A percentile compares a stretch with the other conserved stretches of the same genome.
These are phyloP conservation scores for Phoenicopterus ruber DNA, from an alignment of 2,113 vertebrate genomes.

Conservation along the genomic window DNA sequence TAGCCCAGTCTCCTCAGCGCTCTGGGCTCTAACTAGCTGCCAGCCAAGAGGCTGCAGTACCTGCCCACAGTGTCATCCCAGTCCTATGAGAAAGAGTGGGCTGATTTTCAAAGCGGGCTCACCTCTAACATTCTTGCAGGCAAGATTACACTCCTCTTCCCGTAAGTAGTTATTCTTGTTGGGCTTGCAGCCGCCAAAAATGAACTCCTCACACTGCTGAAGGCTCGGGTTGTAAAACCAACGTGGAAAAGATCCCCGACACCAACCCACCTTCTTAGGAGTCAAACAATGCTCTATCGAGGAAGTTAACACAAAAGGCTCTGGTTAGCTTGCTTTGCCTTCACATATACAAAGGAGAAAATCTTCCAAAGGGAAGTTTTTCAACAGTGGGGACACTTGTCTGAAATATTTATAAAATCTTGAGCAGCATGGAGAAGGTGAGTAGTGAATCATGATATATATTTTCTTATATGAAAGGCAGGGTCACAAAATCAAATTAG, in stretches of 20 bases:
- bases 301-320: background rate
- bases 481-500: background rate
- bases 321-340: background rate
- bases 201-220: constrained; percentile 81
- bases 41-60: background rate
- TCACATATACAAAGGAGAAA: background rate
- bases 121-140: constrained; percentile 79
- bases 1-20: background rate
- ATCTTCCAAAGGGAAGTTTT: background rate
- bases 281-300: constrained; percentile 85
- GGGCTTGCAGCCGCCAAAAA: constrained; percentile 86
- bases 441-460: background rate
- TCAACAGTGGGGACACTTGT: background rate
- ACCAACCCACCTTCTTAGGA: constrained; percentile 86
- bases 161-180: constrained; percentile 93
- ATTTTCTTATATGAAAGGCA: background rate
- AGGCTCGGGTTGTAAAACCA: constrained; percentile 86
- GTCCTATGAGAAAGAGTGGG: background rate
- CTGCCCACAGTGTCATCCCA: background rate
- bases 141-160: constrained; percentile 79
- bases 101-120: background rate
- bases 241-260: constrained; percentile 86
- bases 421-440: background rate
- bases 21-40: background rate
- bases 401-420: background rate